Evolutionary conservation across 2,797 vertebrate genomes (phyloP), one percentile per base, ranked within the genome.

Genomic region (Silurus lanzhouensis): DNA sequence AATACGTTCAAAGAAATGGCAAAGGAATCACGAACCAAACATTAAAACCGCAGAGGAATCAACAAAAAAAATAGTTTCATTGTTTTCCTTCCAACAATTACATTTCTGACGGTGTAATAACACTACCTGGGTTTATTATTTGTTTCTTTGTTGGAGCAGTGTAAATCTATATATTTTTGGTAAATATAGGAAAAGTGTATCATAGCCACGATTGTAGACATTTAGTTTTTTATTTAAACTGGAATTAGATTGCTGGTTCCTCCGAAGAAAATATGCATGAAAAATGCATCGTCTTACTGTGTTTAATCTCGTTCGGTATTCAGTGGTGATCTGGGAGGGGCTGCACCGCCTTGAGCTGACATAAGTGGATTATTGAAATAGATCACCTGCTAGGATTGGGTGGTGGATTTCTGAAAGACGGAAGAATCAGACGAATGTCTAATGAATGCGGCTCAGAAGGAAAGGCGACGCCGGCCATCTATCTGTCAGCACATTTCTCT

Each of bases 291-390:
- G 61, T 66, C 58, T 58, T 70, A 27, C 17, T 71, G 31, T 87
- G 83, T 84, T 78, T 77, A 77, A 88, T 83, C 61, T 61, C 19
- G 38, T 78, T 67, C 57, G 61, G 72, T 58, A 82, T 77, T 81
- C 60, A 77, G 83, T 63, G 72, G 58, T 55, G 27, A 70, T 72
- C 52, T 67, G n/a, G 60, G 46, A 72, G 2, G 80, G 78, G 83
- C 76, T 22, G 44, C 86, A 72, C n/a, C 10, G 86, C 67, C 66
- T 80, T 75, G 52, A 84, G 70, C 83, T 86, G 76, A 88, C 76
- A 83, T 86, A 82, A 90, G 77, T 88, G 89, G 83, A 88, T 88
- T 88, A 87, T 81, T 90, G 88, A 88, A 90, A 88, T 87, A 87
- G 86, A 89, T 90, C 87, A 87, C 77, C 80, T 87, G 79, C 68